phyloP scores from a whole-genome alignment of 2,797 vertebrate species.

The Peromyscus melanophrys region DNA sequence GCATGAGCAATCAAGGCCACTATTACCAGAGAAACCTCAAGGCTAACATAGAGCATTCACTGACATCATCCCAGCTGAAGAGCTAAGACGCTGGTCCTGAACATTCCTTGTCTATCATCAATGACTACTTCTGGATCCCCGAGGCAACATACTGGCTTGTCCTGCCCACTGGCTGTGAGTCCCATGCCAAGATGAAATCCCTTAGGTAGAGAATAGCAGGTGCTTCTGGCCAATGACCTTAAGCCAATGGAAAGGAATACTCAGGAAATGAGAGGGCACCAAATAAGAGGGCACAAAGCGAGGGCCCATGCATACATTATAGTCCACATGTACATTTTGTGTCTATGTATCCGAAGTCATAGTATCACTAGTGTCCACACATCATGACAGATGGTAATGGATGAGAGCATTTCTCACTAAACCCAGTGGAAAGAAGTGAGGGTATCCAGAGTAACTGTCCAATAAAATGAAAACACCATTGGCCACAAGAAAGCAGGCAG shows the following conservation, averaged over 20 bases:
- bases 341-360: background rate
- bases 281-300: background rate
- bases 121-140: background rate
- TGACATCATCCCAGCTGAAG: background rate
- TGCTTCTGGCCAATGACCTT: background rate
- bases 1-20: background rate
- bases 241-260: background rate
- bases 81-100: background rate
- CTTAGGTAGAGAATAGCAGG: too few relatives aligned
- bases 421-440: background rate
- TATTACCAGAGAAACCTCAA: background rate
- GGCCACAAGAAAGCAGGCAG: background rate
- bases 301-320: background rate
- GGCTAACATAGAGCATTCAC: fast-evolving
- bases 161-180: background rate
- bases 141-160: fast-evolving
- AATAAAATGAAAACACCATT: background rate
- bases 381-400: background rate
- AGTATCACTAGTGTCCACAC: background rate
- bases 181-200: background rate
- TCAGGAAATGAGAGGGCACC: background rate
- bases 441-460: background rate
- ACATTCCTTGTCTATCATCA: too few relatives aligned
- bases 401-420: background rate
- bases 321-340: background rate